phyloP scores from a whole-genome alignment of 1,140 invertebrate species.

The Cyclina sinensis region DNA sequence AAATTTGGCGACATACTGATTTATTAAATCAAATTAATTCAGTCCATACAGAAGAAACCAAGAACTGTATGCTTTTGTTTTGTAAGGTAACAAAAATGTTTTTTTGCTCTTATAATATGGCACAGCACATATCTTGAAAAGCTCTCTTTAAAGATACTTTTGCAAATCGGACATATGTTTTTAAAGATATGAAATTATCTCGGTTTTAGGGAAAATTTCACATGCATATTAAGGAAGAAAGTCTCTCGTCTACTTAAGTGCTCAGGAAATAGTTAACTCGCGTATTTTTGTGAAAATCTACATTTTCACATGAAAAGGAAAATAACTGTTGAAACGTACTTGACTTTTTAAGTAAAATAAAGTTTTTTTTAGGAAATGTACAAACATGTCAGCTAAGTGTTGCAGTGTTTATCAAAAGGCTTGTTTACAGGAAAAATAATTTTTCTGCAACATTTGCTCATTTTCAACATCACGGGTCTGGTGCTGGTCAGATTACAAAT shows the following conservation, averaged over 20 bases:
- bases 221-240: background rate
- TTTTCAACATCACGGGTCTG: no score
- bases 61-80: no score
- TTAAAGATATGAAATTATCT: background rate
- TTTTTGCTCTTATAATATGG: no score
- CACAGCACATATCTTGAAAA: background rate
- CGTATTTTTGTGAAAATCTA: slow-evolving; percentile 40
- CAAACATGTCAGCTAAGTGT: background rate
- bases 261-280: slow-evolving; percentile 12
- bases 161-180: background rate
- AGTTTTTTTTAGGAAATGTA: background rate
- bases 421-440: no score
- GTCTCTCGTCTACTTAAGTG: background rate
- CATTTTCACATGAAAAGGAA: slow-evolving; percentile 45
- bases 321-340: slow-evolving; percentile 23
- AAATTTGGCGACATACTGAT: no score
- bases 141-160: background rate
- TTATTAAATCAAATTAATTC: no score
- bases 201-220: slow-evolving; percentile 42
- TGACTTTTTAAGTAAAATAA: slow-evolving; percentile 41
- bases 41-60: no score
- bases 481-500: no score
- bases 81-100: no score
- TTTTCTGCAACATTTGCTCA: no score
- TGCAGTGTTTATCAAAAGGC: background rate